Evolutionary conservation across 1,140 invertebrate species (phyloP).

Genomic region (Thaumetopoea pityocampa): DNA sequence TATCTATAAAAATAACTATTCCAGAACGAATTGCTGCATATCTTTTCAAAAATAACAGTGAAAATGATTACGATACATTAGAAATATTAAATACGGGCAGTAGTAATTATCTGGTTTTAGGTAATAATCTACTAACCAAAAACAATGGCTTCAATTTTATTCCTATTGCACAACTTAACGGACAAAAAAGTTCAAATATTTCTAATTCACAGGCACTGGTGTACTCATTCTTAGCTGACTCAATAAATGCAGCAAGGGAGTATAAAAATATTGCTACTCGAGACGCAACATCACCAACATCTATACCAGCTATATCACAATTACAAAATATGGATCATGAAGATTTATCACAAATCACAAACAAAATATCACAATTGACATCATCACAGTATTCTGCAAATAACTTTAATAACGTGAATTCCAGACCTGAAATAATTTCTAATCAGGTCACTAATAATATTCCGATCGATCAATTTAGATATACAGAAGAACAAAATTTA

Average conservation of each 20-base stretch:
- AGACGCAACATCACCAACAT: constrained; percentile 25
- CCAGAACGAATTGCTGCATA: constrained; percentile 59
- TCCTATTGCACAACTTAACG: constrained; percentile 50
- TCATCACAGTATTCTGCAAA: constrained; percentile 45
- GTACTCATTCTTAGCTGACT: constrained; percentile 59
- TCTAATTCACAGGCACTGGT: constrained; percentile 67
- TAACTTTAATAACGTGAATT: constrained; percentile 19
- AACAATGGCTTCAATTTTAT: constrained; percentile 29
- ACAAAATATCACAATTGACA: constrained; percentile 53
- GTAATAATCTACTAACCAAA: constrained; percentile 38
- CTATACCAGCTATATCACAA: constrained; percentile 24
- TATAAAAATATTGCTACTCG: constrained; percentile 50
- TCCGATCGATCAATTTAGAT: constrained; percentile 4
- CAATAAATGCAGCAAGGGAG: constrained; percentile 57
- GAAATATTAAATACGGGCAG: constrained; percentile 63
- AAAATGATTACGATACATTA: constrained; percentile 39
- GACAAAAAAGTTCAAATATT: constrained; percentile 50
- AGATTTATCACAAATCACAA: constrained; percentile 42
- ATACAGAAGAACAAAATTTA: background rate
- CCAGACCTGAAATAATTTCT: constrained; percentile 9
- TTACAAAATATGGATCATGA: constrained; percentile 36
- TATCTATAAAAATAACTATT: constrained; percentile 64
- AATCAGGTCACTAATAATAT: constrained; percentile 3
- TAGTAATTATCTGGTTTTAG: constrained; percentile 58
- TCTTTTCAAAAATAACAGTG: constrained; percentile 45